Conservation (phyloP, 2,888 invertebrate genomes). For the Polylopha cassiicola region DNA sequence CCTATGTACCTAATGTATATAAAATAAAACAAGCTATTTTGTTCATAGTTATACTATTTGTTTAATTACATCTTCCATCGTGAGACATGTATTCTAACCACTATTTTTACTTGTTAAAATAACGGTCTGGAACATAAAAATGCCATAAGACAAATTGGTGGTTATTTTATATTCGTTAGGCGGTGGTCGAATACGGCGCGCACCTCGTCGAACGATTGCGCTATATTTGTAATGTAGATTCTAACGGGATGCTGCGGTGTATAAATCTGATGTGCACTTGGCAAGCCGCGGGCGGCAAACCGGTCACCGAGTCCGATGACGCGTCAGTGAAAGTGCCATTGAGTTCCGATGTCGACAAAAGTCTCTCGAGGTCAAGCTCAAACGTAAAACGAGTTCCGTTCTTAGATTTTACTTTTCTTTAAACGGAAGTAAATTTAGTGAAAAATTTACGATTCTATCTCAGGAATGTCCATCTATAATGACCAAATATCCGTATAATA, state of each 20-base stretch:
- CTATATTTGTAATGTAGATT: too few relatives aligned
- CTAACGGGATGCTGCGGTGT: too few relatives aligned
- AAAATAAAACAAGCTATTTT: too few relatives aligned
- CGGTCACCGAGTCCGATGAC: slow-evolving; percentile 29
- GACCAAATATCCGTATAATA: too few relatives aligned
- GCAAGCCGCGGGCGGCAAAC: slow-evolving; percentile 22
- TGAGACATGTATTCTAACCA: slow-evolving; percentile 4
- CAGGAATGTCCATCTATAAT: background rate
- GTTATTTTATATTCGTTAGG: too few relatives aligned
- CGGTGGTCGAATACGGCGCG: too few relatives aligned
- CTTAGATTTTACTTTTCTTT: slow-evolving; percentile 48
- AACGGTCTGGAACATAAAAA: too few relatives aligned
- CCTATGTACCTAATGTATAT: too few relatives aligned
- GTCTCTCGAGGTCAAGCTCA: slow-evolving; percentile 56
- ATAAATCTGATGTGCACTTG: slow-evolving; percentile 18
- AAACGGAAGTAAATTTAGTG: slow-evolving; percentile 58
- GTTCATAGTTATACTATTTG: too few relatives aligned
- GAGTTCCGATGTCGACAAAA: slow-evolving; percentile 46
- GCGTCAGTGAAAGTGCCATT: slow-evolving; percentile 57
- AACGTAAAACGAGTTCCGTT: slow-evolving; percentile 58
- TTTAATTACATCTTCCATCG: too few relatives aligned
- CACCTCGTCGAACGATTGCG: too few relatives aligned
- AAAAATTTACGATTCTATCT: slow-evolving; percentile 14
- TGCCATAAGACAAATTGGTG: too few relatives aligned
- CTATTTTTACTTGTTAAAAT: background rate